Evolutionary conservation across 2,888 invertebrate species (phyloP).

Genomic region (Megastigmus dorsalis): DNA sequence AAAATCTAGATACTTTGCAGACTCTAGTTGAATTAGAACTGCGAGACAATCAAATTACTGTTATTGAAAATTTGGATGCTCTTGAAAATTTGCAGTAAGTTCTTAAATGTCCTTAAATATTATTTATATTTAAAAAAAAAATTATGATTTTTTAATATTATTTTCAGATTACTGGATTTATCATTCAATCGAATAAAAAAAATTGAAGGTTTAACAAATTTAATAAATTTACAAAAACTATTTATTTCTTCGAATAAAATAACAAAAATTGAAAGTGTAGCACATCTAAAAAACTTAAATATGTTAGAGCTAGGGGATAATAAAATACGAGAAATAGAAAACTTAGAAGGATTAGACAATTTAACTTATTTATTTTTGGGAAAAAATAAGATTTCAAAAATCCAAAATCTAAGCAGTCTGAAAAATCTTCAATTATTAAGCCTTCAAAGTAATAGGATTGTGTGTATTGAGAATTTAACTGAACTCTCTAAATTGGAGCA

Average conservation of each 20-base stretch:
- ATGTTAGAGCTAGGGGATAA: constrained; percentile 97
- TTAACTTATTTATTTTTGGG: constrained; percentile 90
- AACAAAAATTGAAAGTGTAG: constrained; percentile 89
- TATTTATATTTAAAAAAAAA: constrained; percentile 33
- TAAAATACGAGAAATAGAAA: constrained; percentile 91
- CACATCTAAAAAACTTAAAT: constrained; percentile 84
- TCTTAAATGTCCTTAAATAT: constrained; percentile 24
- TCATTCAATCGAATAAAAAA: constrained; percentile 95
- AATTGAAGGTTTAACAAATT: constrained; percentile 86
- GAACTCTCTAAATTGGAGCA: constrained; percentile 85
- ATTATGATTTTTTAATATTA: constrained; percentile 42
- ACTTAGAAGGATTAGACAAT: constrained; percentile 84
- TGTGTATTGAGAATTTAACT: constrained; percentile 90
- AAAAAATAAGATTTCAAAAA: constrained; percentile 94
- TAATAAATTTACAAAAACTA: constrained; percentile 86
- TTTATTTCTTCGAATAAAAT: constrained; percentile 95
- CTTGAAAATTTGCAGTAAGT: constrained; percentile 93
- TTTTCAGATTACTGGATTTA: constrained; percentile 88
- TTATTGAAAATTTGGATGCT: constrained; percentile 91
- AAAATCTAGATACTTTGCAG: constrained; percentile 86
- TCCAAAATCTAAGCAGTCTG: constrained; percentile 87
- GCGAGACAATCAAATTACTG: constrained; percentile 96
- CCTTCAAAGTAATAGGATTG: constrained; percentile 92
- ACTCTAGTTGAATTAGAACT: constrained; percentile 92
- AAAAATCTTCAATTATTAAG: constrained; percentile 87